Conservation (phyloP, 2,113 vertebrate species). For the Orycteropus afer region DNA sequence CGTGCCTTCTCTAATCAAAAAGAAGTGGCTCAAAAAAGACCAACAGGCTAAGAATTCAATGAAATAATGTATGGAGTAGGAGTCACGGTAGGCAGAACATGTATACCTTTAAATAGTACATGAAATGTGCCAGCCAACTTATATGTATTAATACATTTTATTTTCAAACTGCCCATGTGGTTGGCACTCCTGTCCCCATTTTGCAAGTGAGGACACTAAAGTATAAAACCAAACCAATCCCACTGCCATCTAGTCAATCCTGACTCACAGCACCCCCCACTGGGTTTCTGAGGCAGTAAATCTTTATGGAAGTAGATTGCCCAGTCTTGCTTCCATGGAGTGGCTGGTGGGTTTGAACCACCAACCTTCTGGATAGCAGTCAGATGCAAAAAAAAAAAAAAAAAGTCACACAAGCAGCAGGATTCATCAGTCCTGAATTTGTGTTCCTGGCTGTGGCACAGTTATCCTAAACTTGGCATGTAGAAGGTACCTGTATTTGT, state of each 20-base stretch:
- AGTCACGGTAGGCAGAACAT: not conserved
- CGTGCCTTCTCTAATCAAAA: not conserved
- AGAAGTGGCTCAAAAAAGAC: not conserved
- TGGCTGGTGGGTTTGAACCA: too few species aligned
- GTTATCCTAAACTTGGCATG: too few species aligned
- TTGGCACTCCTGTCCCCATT: not conserved
- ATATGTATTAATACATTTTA: not conserved
- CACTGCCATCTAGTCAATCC: too few species aligned
- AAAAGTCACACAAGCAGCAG: not conserved
- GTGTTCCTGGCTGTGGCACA: not conserved
- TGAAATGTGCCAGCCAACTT: not conserved
- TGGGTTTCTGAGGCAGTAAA: too few species aligned
- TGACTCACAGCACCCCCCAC: too few species aligned
- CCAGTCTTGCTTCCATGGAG: too few species aligned
- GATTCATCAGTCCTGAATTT: not conserved
- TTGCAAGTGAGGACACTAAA: slow-evolving; percentile 1
- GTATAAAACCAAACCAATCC: too few species aligned
- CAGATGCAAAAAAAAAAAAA: not conserved
- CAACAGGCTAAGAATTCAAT: not conserved
- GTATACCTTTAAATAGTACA: too few species aligned
- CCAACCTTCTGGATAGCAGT: too few species aligned
- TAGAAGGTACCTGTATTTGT: not conserved
- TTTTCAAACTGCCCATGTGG: not conserved
- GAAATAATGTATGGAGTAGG: not conserved
- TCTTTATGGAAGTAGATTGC: too few species aligned